Evolutionary conservation across 2,797 vertebrate species (phyloP), one percentile per base, ranked within the genome.

Genomic region (Peromyscus nudipes): DNA sequence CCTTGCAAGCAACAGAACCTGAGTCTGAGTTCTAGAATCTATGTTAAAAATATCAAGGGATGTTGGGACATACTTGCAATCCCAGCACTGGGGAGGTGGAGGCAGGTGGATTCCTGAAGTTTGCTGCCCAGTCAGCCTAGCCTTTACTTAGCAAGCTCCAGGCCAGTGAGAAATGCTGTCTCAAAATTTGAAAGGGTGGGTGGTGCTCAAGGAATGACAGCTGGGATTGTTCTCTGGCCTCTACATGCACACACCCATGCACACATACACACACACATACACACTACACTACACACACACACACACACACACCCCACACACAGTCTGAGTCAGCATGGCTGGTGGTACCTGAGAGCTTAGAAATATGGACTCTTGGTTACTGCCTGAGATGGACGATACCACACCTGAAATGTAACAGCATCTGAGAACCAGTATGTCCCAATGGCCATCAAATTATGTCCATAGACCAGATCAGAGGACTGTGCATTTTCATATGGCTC

Each of bases 341-440:
- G 25, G 64, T 2, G 12, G 3, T 27, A 17, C 21, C 9, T 16
- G 5, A 79, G 23, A 34, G 29, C 23, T 79, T 17, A 46, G 43
- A 55, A 79, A 73, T 6, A 29, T 11, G 8, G 4, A 71, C 6
- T 71, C 76, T 57, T 67, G 1, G 55, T 14, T 25, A 19, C 64
- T 14, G 0, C 19, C 55, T 12, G 34, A 55, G 40, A 12, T 13
- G 11, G 8, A 3, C 52, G 0, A 17, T 75, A 7, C 40, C 76
- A 52, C 60, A 17, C 9, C 14, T 62, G n/a, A 6, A 17, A 31
- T 37, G 23, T n/a, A 25, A 64, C 34, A 6, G 6, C 11, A 43
- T 37, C 25, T 6, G 27, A 65, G 55, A 62, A 87, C 34, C 12
- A 11, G 0, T 1, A 37, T 5, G 1, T 0, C 4, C 14, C 23